Conservation (phyloP, 2,113 vertebrate genomes). For the Kryptolebias marmoratus region DNA sequence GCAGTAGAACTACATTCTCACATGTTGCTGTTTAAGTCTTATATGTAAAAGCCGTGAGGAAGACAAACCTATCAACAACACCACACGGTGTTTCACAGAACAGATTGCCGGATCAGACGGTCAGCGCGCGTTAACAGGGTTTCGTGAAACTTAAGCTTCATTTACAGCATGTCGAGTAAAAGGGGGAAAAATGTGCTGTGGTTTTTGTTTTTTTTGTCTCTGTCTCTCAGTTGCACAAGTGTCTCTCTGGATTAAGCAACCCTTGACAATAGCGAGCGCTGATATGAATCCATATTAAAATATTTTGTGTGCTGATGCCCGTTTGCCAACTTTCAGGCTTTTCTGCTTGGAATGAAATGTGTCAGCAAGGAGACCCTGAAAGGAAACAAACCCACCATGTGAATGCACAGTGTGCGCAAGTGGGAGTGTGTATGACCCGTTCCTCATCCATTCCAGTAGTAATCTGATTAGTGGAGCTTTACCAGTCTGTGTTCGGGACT, state of each 20-base stretch:
- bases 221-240: slow-evolving; percentile 2
- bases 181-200: neutral
- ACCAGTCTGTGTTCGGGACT: slow-evolving; percentile 68
- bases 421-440: slow-evolving; percentile 32
- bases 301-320: slow-evolving; percentile 3
- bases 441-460: slow-evolving; percentile 54
- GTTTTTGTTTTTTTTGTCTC: neutral
- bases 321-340: slow-evolving; percentile 13
- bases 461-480: slow-evolving; percentile 77
- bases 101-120: slow-evolving; percentile 34
- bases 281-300: slow-evolving; percentile 16
- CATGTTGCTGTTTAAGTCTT: slow-evolving; percentile 19
- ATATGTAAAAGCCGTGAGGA: slow-evolving; percentile 19
- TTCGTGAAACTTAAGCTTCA: slow-evolving; percentile 31
- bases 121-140: neutral
- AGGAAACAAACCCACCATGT: slow-evolving; percentile 28
- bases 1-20: slow-evolving; percentile 45
- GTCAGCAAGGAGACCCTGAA: slow-evolving; percentile 14
- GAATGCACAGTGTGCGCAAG: slow-evolving; percentile 13
- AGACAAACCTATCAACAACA: slow-evolving; percentile 1
- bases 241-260: slow-evolving; percentile 16
- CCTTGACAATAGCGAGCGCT: neutral
- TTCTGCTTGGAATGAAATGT: slow-evolving; percentile 23
- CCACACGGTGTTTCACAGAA: slow-evolving; percentile 5
- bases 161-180: slow-evolving; percentile 16